A percentile compares a stretch with the other conserved stretches of the same genome.
phyloP scores from a whole-genome alignment of 2,888 invertebrate species.

The Ariolimax columbianus region DNA sequence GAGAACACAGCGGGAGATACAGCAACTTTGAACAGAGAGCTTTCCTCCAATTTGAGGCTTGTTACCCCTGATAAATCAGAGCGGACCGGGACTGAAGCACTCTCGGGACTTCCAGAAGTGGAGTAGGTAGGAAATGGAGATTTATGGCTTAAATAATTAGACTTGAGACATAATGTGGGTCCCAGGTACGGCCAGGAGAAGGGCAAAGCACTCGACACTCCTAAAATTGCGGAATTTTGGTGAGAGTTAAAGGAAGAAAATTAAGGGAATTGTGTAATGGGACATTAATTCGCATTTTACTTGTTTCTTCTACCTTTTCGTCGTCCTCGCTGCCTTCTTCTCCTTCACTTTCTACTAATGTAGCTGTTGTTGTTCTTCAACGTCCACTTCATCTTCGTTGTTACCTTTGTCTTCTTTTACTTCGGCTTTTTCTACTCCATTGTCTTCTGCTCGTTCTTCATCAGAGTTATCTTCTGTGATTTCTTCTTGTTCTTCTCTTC shows the following conservation, averaged over 20 bases:
- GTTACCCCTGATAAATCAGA: conserved; percentile 51
- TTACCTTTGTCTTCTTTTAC: too few species aligned
- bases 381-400: too few species aligned
- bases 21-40: conserved; percentile 53
- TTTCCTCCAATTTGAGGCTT: conserved; percentile 45
- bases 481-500: too few species aligned
- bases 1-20: conserved; percentile 45
- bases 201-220: conserved; percentile 25
- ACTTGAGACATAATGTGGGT: conserved; percentile 38
- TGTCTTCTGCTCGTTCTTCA: too few species aligned
- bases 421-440: too few species aligned
- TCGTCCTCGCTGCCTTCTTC: too few species aligned
- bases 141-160: conserved; percentile 57
- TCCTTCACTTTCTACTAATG: too few species aligned
- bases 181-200: not conserved
- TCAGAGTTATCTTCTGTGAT: too few species aligned
- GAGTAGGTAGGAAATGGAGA: conserved; percentile 51
- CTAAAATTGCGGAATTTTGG: not conserved
- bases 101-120: not conserved
- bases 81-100: not conserved
- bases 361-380: too few species aligned
- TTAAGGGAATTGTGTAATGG: not conserved
- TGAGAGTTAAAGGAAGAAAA: not conserved
- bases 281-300: not conserved
- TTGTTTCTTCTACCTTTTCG: too few species aligned